phyloP scores from a whole-genome alignment of 2,888 invertebrate species.

The Limulus polyphemus region DNA sequence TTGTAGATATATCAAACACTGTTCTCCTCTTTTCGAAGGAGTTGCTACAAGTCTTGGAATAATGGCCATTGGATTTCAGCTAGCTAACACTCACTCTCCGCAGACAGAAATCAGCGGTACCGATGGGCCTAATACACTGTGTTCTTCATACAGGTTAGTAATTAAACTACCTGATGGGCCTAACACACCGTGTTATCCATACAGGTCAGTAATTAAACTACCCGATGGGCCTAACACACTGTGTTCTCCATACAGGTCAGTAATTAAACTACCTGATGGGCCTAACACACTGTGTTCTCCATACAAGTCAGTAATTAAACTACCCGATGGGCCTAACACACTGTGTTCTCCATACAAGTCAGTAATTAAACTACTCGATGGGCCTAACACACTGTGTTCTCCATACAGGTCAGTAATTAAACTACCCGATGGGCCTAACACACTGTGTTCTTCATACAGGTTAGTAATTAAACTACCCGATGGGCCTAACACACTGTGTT shows the following conservation, averaged over 20 bases:
- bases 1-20: not conserved
- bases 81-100: conserved; percentile 36
- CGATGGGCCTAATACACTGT: conserved; percentile 10
- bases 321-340: conserved; percentile 7
- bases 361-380: conserved; percentile 1
- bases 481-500: conserved; percentile 12
- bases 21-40: conserved; percentile 5
- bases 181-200: no score
- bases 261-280: conserved; percentile 3
- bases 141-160: conserved; percentile 11
- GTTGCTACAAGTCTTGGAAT: conserved; percentile 36
- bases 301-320: conserved; percentile 8
- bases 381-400: conserved; percentile 13
- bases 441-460: conserved; percentile 14
- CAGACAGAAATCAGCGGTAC: conserved; percentile 25
- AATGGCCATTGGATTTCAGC: conserved; percentile 39
- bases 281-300: conserved; percentile 12
- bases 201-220: not conserved
- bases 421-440: conserved; percentile 7
- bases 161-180: not conserved
- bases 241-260: conserved; percentile 15
- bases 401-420: conserved; percentile 8
- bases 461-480: conserved; percentile 6
- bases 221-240: conserved; percentile 6
- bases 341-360: conserved; percentile 15